These are phyloP conservation scores for Tridacna crocea DNA, from an alignment of 2,888 invertebrate genomes.

Conservation along the genomic window DNA sequence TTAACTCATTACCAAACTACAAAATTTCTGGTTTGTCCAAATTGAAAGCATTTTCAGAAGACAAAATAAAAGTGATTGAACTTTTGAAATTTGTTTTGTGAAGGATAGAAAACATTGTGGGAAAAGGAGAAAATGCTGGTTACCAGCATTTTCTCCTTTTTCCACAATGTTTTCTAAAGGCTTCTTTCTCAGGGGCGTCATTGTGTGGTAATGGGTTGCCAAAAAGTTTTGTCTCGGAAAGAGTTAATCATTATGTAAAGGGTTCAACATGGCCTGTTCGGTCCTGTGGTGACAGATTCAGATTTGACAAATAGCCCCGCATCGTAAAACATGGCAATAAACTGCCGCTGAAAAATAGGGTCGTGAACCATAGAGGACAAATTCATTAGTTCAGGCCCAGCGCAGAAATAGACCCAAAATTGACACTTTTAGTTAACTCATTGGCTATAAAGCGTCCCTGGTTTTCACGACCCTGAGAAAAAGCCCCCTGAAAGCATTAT, in stretches of 20 bases:
- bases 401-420: too few relatives aligned
- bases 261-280: too few relatives aligned
- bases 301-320: background rate
- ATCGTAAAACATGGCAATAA: background rate
- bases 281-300: background rate
- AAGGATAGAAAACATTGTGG: background rate
- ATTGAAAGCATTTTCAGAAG: background rate
- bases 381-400: slow-evolving; percentile 18
- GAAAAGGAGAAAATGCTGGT: slow-evolving; percentile 8
- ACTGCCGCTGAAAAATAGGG: background rate
- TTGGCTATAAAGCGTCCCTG: too few relatives aligned
- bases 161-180: background rate
- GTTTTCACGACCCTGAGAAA: too few relatives aligned
- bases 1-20: background rate
- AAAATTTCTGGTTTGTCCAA: background rate
- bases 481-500: too few relatives aligned
- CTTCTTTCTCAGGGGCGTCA: too few relatives aligned
- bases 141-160: slow-evolving; percentile 8
- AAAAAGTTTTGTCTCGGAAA: too few relatives aligned
- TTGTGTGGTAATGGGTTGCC: too few relatives aligned
- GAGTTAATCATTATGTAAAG: too few relatives aligned
- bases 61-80: background rate
- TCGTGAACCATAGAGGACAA: slow-evolving; percentile 11
- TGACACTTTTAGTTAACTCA: too few relatives aligned
- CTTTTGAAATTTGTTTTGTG: background rate